Percentiles rank a stretch among this genome's conserved stretches.
Evolutionary conservation across 2,113 vertebrate genomes (phyloP).

Genomic region (Hemiscyllium ocellatum): DNA sequence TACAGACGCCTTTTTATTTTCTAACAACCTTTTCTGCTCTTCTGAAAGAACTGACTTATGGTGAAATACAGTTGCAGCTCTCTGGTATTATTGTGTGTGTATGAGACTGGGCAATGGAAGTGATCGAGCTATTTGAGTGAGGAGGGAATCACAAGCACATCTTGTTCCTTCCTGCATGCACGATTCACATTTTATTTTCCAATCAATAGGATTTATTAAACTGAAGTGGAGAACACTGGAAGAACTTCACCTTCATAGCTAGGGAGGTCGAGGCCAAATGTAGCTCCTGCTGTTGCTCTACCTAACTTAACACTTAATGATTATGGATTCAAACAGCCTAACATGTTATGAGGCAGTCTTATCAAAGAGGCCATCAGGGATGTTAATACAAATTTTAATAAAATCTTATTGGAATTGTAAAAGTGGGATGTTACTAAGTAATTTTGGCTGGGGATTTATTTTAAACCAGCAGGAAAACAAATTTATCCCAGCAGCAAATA

Average conservation of each 20-base stretch:
- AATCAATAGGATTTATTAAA: not conserved
- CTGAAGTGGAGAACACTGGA: not conserved
- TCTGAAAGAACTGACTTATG: not conserved
- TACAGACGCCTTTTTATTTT: not conserved
- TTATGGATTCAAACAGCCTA: not conserved
- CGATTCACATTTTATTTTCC: not conserved
- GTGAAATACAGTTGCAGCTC: not conserved
- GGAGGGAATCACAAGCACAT: not conserved
- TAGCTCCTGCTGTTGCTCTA: not conserved
- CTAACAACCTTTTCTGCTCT: not conserved
- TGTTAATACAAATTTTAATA: not conserved
- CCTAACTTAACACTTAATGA: not conserved
- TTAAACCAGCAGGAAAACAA: not conserved
- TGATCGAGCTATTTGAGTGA: not conserved
- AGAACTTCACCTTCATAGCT: not conserved
- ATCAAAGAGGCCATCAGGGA: not conserved
- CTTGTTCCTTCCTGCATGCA: not conserved
- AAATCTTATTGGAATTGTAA: not conserved
- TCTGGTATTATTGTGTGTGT: not conserved
- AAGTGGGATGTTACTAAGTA: not conserved
- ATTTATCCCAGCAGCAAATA: conserved; percentile 11
- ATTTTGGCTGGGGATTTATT: not conserved
- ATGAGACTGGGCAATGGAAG: not conserved
- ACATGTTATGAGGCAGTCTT: not conserved
- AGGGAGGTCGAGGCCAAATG: not conserved